phyloP scores from a whole-genome alignment of 2,797 vertebrate species.

The Cryptoprocta ferox region DNA sequence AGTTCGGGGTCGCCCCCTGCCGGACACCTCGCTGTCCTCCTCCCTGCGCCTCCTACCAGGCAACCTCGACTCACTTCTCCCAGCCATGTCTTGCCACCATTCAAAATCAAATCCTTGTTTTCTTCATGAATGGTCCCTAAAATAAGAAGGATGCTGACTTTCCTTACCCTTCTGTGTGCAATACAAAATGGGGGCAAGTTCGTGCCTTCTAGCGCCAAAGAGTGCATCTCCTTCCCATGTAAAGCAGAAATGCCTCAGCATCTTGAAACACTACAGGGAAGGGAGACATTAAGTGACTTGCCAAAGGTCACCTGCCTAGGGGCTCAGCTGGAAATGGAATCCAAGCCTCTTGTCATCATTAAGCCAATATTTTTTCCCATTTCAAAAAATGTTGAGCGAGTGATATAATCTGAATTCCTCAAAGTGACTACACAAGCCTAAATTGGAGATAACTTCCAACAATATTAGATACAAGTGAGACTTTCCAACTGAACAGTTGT shows the following conservation, averaged over 20 bases:
- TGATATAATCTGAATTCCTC: neutral
- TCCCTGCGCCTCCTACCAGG: neutral
- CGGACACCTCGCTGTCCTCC: neutral
- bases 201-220: neutral
- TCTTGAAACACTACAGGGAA: neutral
- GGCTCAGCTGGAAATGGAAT: neutral
- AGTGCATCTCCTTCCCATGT: neutral
- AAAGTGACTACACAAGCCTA: neutral
- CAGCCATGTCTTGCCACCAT: neutral
- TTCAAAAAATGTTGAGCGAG: neutral
- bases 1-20: fast-evolving
- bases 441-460: neutral
- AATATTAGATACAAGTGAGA: neutral
- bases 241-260: neutral
- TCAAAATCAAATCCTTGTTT: neutral
- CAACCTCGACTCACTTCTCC: neutral
- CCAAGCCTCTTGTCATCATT: neutral
- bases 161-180: neutral
- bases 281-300: neutral
- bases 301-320: neutral
- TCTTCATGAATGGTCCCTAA: neutral
- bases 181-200: too few species aligned
- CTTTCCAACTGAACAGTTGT: neutral
- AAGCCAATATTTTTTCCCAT: neutral
- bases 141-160: neutral